Evolutionary conservation across 2,797 vertebrate species (phyloP), one percentile per base, ranked within the genome.

Genomic region (Sebastes dallii): DNA sequence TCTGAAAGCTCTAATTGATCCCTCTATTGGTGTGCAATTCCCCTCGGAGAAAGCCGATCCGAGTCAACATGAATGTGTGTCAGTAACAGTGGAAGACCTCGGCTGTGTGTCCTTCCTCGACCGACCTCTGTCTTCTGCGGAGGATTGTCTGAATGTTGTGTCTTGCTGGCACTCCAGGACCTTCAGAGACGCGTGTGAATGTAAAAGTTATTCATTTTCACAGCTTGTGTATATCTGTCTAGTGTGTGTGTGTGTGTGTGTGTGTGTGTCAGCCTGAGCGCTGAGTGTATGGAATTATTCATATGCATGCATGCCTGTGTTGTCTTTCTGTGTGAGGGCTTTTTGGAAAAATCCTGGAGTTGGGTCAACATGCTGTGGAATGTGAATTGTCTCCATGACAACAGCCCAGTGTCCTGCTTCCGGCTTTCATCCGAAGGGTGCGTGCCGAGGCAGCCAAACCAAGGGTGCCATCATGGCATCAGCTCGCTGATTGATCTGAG

Each of bases 351-450:
- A 82, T 83, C 82, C 78, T 77, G 75, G 81, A 87, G 88, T 87
- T 36, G 50, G 80, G 87, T 92, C 91, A 89, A 77, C 85, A 73
- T 86, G 89, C 90, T 81, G 73, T 82, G 92, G 92, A 94, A 94
- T 87, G 89, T 91, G 88, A 89, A 85, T 75, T 68, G 88, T 94
- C 84, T 90, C 91, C 89, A 92, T 92, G 92, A 90, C 91, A 86
- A 94, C 87, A 55, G 79, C 74, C 82, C 77, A 78, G 83, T 84
- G 85, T 91, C 87, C 83, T 87, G 80, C 86, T 91, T 91, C 90
- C 79, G 52, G 82, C 88, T 87, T 73, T 87, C 76, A 85, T 90
- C 78, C 13, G 18, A 70, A 34, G 80, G 83, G 79, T 71, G 68
- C 62, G 14, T 6, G 72, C 58, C 12, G 66, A 72, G 74, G 59